Conservation (phyloP, 1,140 invertebrate species). For the Drosophila saltans region DNA sequence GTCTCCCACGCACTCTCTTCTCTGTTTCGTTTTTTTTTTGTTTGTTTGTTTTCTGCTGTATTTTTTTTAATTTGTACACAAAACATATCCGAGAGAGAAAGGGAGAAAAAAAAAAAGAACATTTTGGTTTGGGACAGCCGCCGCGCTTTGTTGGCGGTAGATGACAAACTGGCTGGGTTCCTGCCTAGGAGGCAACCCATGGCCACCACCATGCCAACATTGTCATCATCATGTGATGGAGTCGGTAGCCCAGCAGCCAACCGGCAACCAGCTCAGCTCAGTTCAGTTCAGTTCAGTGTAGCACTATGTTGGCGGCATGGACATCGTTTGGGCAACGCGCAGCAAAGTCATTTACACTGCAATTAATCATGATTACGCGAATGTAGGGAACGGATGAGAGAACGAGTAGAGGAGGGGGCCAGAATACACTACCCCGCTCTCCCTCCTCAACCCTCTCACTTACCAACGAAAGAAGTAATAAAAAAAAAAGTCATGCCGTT, state of each 20-base stretch:
- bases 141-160: not conserved
- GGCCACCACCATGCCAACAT: conserved; percentile 20
- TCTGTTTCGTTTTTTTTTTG: not conserved
- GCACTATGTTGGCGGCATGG: not conserved
- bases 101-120: not conserved
- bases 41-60: not conserved
- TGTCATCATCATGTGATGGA: not conserved
- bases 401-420: not conserved
- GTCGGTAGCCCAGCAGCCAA: not conserved
- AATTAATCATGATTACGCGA: conserved; percentile 79
- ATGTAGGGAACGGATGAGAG: conserved; percentile 3
- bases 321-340: conserved; percentile 19
- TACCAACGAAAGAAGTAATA: not conserved
- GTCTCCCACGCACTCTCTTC: no score
- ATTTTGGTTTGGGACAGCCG: not conserved
- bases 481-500: conserved; percentile 2
- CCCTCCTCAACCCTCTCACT: no score
- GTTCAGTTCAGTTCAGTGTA: not conserved
- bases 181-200: not conserved
- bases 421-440: no score
- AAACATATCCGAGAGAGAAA: conserved; percentile 19
- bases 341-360: conserved; percentile 72
- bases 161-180: conserved; percentile 17
- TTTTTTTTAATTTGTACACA: conserved; percentile 54
- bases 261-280: not conserved